Evolutionary conservation across 2,888 invertebrate genomes (phyloP).

Genomic region (Papilio elwesi): DNA sequence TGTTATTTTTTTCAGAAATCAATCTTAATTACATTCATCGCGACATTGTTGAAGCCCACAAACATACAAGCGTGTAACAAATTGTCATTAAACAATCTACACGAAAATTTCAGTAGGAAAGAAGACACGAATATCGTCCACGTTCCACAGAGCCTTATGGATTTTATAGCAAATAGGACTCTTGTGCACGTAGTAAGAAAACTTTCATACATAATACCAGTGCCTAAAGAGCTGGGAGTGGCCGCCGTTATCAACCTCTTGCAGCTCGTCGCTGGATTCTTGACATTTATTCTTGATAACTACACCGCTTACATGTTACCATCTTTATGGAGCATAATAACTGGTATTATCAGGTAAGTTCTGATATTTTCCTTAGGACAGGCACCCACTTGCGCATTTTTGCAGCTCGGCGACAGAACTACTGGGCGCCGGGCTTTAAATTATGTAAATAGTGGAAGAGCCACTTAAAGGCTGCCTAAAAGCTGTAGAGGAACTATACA

Average conservation of each 20-base stretch:
- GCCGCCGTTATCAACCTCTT: slow-evolving; percentile 25
- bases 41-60: background rate
- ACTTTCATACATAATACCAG: slow-evolving; percentile 6
- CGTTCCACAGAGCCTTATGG: background rate
- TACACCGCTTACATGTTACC: slow-evolving; percentile 45
- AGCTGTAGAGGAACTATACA: no score
- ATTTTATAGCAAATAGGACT: background rate
- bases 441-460: no score
- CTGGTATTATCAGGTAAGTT: slow-evolving; percentile 43
- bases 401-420: no score
- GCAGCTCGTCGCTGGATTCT: slow-evolving; percentile 39
- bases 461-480: no score
- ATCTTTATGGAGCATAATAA: slow-evolving; percentile 39
- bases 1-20: slow-evolving; percentile 19
- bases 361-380: background rate
- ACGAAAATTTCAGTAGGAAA: background rate
- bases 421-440: no score
- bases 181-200: background rate
- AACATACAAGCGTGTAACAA: background rate
- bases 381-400: no score
- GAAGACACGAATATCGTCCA: background rate
- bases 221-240: background rate
- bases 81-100: background rate
- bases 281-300: slow-evolving; percentile 41
- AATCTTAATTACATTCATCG: background rate